These are phyloP conservation scores for Oxyura jamaicensis DNA, from an alignment of 2,113 vertebrate genomes.

Conservation along the genomic window DNA sequence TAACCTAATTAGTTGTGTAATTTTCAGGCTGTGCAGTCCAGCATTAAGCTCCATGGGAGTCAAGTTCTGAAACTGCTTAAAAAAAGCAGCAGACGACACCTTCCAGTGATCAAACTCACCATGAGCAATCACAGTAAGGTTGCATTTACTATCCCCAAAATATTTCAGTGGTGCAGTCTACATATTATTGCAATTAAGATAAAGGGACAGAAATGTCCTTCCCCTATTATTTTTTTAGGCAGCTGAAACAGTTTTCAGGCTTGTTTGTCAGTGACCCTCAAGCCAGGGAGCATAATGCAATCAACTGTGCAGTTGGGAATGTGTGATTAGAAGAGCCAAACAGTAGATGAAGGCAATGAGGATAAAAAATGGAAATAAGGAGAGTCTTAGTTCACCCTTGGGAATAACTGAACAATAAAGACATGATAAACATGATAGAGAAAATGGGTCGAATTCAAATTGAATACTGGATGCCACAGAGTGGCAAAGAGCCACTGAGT, in stretches of 20 bases:
- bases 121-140: neutral
- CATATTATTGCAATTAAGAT: neutral
- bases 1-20: neutral
- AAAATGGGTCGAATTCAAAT: neutral
- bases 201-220: neutral
- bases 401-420: neutral
- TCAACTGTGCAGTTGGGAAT: neutral
- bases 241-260: neutral
- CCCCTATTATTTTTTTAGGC: neutral
- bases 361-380: neutral
- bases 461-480: neutral
- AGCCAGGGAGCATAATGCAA: neutral
- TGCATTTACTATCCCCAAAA: neutral
- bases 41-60: neutral
- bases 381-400: neutral
- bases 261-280: neutral
- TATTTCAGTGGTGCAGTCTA: neutral
- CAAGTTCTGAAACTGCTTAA: neutral
- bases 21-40: neutral
- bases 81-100: neutral
- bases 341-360: neutral
- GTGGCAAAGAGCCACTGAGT: neutral
- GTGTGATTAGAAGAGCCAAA: neutral
- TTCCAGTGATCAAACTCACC: neutral
- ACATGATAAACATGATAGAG: neutral